phyloP scores from a whole-genome alignment of 2,113 vertebrate genomes.

The Eurypyga helias region DNA sequence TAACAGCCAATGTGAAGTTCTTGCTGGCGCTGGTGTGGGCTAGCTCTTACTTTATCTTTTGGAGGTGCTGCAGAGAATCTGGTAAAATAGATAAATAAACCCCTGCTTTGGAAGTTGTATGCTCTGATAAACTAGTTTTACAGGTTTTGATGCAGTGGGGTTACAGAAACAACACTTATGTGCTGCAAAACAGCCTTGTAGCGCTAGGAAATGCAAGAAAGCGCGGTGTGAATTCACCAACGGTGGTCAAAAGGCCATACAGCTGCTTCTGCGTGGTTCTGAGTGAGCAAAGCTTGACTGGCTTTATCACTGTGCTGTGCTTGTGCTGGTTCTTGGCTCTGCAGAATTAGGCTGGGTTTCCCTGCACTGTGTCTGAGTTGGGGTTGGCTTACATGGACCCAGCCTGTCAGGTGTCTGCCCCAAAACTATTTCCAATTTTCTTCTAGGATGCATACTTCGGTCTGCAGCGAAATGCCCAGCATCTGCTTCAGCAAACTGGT shows the following conservation, averaged over 20 bases:
- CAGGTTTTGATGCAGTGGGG: not conserved
- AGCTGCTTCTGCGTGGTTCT: not conserved
- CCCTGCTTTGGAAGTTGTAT: not conserved
- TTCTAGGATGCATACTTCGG: not conserved
- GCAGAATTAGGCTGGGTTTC: not conserved
- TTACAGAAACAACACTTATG: not conserved
- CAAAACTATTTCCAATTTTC: not conserved
- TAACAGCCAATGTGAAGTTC: not conserved
- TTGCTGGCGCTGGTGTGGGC: not conserved
- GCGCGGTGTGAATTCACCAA: not conserved
- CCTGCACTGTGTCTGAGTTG: not conserved
- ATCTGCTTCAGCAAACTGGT: not conserved
- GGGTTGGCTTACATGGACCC: not conserved
- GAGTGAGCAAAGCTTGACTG: not conserved
- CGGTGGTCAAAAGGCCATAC: not conserved
- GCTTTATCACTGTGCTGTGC: not conserved
- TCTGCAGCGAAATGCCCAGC: not conserved
- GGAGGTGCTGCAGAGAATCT: not conserved
- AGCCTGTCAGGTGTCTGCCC: not conserved
- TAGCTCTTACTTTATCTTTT: not conserved
- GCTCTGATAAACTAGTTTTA: not conserved
- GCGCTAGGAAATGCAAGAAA: not conserved
- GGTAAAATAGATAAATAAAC: not conserved
- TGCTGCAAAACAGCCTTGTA: not conserved
- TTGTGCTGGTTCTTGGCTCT: not conserved